Percentiles rank a stretch among this genome's conserved stretches.
Conservation (phyloP, 2,888 invertebrate species). For the Himalopsyche kuldschensis region DNA sequence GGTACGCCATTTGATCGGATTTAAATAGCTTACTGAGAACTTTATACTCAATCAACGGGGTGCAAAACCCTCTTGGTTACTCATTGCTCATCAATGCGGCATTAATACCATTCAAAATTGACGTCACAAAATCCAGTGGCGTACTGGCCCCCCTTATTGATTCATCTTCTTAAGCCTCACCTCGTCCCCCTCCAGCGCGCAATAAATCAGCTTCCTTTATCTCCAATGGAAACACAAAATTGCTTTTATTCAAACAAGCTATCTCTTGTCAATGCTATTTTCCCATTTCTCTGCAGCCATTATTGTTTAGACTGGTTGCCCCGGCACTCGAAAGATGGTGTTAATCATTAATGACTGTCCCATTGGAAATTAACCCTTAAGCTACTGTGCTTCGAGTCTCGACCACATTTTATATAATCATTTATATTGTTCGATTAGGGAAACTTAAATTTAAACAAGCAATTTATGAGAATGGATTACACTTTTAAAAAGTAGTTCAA, state of each 20-base stretch:
- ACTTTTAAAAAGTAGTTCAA: neutral
- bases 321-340: neutral
- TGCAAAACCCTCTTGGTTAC: neutral
- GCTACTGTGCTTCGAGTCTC: neutral
- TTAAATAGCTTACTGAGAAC: neutral
- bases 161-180: neutral
- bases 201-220: slow-evolving; percentile 37
- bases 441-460: neutral
- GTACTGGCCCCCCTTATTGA: neutral
- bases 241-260: slow-evolving; percentile 39
- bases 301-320: neutral
- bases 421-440: neutral
- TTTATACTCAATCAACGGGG: neutral
- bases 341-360: neutral
- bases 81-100: slow-evolving; percentile 19
- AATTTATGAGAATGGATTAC: neutral
- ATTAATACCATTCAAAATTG: slow-evolving; percentile 27
- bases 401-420: neutral
- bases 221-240: slow-evolving; percentile 35
- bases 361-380: neutral
- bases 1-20: neutral
- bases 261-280: slow-evolving; percentile 36
- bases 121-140: slow-evolving; percentile 4
- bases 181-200: slow-evolving; percentile 10
- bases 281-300: slow-evolving; percentile 12